Conservation (phyloP, 2,113 vertebrate genomes). For the Edolisoma coerulescens region DNA sequence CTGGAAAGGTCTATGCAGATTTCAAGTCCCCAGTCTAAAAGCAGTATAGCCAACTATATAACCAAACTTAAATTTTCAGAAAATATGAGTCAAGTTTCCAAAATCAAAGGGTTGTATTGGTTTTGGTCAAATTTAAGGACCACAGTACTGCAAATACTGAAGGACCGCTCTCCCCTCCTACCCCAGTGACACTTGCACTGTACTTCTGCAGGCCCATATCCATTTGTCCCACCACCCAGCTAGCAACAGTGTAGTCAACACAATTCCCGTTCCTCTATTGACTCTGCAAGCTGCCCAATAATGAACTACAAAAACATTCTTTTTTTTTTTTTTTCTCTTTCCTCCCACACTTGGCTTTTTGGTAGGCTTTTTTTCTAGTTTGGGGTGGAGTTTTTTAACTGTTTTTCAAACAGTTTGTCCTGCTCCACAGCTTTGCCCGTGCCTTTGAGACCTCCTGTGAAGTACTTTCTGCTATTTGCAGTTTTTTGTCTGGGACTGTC, state of each 20-base stretch:
- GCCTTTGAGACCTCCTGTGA: neutral
- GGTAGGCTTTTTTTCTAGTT: neutral
- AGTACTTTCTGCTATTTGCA: neutral
- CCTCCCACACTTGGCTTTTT: neutral
- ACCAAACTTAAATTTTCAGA: neutral
- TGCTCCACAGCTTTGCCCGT: neutral
- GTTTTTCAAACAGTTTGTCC: neutral
- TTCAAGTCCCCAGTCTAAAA: neutral
- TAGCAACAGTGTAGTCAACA: neutral
- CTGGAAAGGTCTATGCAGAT: neutral
- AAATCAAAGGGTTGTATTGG: neutral
- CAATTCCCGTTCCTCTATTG: neutral
- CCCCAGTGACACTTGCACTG: neutral
- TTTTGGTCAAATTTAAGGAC: neutral
- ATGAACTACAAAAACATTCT: neutral
- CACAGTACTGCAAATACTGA: neutral
- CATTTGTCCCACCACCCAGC: neutral
- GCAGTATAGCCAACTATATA: neutral
- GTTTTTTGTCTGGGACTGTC: neutral
- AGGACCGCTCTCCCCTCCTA: neutral
- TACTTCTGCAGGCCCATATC: neutral
- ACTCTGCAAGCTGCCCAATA: neutral
- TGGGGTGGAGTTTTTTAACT: neutral
- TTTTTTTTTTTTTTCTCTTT: neutral
- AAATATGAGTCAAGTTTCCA: neutral